Evolutionary conservation across 1,140 invertebrate genomes (phyloP).

Genomic region (Macrobrachium nipponense): DNA sequence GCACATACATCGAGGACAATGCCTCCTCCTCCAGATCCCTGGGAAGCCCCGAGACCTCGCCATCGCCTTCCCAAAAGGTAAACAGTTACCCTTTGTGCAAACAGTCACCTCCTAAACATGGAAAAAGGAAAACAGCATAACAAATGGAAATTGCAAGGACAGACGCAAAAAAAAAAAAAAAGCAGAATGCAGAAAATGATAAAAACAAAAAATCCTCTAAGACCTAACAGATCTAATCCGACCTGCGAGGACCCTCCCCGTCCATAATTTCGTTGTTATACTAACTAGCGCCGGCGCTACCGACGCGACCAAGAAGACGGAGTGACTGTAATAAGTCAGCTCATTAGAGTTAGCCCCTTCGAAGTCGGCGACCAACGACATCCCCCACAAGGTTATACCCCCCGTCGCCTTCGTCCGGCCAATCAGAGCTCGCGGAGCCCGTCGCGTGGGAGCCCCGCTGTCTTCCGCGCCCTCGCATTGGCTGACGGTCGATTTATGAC

Average conservation of each 20-base stretch:
- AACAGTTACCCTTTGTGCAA: too few species aligned
- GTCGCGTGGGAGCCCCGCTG: constrained; percentile 39
- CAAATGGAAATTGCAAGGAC: too few species aligned
- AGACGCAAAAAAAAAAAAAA: too few species aligned
- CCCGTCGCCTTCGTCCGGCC: constrained; percentile 15
- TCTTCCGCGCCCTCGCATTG: constrained; percentile 24
- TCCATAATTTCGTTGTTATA: too few species aligned
- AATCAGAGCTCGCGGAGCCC: constrained; percentile 3
- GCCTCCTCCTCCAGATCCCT: not conserved
- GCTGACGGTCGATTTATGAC: constrained; percentile 34
- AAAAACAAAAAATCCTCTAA: too few species aligned
- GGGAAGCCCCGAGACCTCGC: not conserved
- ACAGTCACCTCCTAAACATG: too few species aligned
- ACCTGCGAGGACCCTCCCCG: too few species aligned
- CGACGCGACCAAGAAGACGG: constrained; percentile 9
- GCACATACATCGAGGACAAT: not conserved
- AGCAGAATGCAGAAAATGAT: too few species aligned
- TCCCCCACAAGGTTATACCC: constrained; percentile 38
- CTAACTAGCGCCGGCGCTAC: not conserved
- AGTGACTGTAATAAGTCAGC: constrained; percentile 38
- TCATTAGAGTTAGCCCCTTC: constrained; percentile 36
- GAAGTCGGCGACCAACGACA: constrained; percentile 35
- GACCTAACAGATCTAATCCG: too few species aligned
- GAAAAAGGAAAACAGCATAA: too few species aligned
- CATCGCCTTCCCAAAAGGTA: not conserved